Evolutionary conservation across 2,888 invertebrate genomes (phyloP), one percentile per base, ranked within the genome.

Genomic region (Eledone cirrhosa): DNA sequence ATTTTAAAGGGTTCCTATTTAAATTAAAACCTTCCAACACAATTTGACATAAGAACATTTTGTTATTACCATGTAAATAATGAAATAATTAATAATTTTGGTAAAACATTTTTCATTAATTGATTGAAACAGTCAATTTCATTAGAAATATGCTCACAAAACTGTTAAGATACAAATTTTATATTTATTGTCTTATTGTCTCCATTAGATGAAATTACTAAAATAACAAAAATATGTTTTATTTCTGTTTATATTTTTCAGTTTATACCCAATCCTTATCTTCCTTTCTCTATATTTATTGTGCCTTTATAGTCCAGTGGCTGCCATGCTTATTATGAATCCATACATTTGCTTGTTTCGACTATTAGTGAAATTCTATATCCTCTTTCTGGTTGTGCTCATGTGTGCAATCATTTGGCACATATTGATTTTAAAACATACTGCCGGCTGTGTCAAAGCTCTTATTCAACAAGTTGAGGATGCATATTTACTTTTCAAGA

Each of bases 401-500:
- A 4, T 31, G 1, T n/a, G 13, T 0, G 11, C n/a, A 13, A 33
- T 72, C 16, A 13, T 33, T 19, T 31, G 72, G 72, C 72, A 72
- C 41, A 41, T 72, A 13, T 22, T 72, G 31, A 31, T 31, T n/a
- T 24, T 72, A 7, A 19, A 72, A 5, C 72, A 72, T 8, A 33
- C n/a, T 31, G 33, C 41, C 16, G 13, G 33, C 1, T n/a, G 29
- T 13, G 31, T 72, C n/a, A 11, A 41, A 22, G 72, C 27, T 31
- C 41, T 72, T n/a, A n/a, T 72, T 72, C 72, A 72, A 41, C 72
- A 41, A 8, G 22, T 41, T 16, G 72, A 72, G 24, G n/a, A 24
- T 0, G 16, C 72, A 8, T 41, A 41, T 22, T n/a, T 41, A 22
- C 67, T 77, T 29, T 79, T 80, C n/a, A 82, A 81, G 67, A 85